A percentile compares a stretch with the other conserved stretches of the same genome.
Conservation (phyloP, 2,113 vertebrate genomes). For the Colossoma macropomum region DNA sequence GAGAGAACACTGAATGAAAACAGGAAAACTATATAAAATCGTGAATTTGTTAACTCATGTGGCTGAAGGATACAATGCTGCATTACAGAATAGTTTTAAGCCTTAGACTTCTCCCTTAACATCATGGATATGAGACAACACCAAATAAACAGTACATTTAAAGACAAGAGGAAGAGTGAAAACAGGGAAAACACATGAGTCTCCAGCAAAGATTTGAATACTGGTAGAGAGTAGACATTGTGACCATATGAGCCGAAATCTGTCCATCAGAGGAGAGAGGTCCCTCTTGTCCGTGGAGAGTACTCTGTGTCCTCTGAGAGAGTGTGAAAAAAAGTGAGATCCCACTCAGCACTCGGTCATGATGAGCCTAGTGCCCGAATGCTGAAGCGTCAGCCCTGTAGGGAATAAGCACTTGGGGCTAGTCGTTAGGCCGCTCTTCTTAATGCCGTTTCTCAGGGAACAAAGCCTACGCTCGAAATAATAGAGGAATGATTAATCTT, state of each 20-base stretch:
- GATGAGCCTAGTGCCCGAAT: background rate
- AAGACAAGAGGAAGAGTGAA: background rate
- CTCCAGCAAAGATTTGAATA: background rate
- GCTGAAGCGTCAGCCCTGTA: background rate
- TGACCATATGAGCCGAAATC: background rate
- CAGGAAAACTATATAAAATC: too few relatives aligned
- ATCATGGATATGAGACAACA: too few relatives aligned
- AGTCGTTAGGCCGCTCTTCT: background rate
- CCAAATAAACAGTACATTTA: background rate
- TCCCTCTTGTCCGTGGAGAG: background rate
- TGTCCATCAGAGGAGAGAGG: background rate
- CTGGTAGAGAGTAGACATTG: background rate
- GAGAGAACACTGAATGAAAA: too few relatives aligned
- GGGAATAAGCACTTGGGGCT: background rate
- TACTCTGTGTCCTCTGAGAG: background rate
- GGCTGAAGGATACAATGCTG: too few relatives aligned
- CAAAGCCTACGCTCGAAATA: background rate
- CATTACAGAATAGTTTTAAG: too few relatives aligned
- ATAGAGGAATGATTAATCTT: background rate
- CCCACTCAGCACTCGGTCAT: background rate
- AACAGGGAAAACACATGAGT: too few relatives aligned
- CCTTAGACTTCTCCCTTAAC: too few relatives aligned
- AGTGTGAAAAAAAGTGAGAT: constrained; percentile 1
- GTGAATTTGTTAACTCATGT: too few relatives aligned
- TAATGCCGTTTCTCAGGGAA: background rate